Base-by-base conservation (phyloP, 2,888 invertebrate species). In the Catocala fraxini region DNA sequence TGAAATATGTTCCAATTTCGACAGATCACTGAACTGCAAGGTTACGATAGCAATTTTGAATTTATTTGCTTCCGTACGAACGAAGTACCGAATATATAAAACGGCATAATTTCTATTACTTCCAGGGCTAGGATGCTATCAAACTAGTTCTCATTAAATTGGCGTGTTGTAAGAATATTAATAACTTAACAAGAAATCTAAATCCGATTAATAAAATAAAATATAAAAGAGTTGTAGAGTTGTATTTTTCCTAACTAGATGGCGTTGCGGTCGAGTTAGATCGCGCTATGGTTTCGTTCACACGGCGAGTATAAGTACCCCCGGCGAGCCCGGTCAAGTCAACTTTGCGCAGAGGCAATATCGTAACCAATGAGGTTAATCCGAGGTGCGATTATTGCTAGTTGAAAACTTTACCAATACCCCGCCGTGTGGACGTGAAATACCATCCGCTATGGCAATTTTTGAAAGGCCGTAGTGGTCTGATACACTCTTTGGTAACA, bases 331-430 rank as follows among this genome's bases (percentile, higher is more conserved):
- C 4, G 6, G 11, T 9, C 48, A 52, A 0, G 4, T 61, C 95
- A 97, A 95, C 97, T 97, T 97, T 97, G 97, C 97, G 97, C 97
- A 97, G 97, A 95, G 97, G 97, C 97, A 96, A 96, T 97, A 97
- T 97, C 97, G 97, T 97, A 97, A 97, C 97, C 97, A 95, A 97
- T 97, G 97, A 97, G 96, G 97, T 96, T 95, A 94, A 96, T 96
- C 97, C 96, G 97, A 97, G 97, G 96, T 96, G 97, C 96, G 96
- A 96, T 97, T 97, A 97, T 97, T 97, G 97, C 97, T 97, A 97
- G 97, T 97, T 97, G 97, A 97, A 97, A 97, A 97, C 97, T 97
- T 97, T 96, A 97, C 97, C 97, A 97, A 97, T 97, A 97, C 97
- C 97, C 97, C 97, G 97, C 97, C 96, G 93, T 95, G 96, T 95